phyloP scores from a whole-genome alignment of 30 jellyfish, hydroid and myxozoan genomes.

The Turritopsis rubra region DNA sequence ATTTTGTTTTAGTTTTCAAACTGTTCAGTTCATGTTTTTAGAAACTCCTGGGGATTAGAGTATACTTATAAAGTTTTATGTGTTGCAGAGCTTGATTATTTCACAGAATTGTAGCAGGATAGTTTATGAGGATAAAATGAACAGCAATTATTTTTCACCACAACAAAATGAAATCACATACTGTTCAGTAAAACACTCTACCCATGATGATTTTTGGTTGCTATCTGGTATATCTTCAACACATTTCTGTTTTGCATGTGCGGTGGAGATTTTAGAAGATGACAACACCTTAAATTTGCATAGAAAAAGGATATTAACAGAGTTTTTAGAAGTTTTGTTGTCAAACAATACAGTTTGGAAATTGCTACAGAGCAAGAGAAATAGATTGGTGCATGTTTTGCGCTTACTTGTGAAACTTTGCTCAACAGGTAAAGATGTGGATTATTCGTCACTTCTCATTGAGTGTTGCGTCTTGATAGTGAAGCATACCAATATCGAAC shows the following conservation, averaged over 20 bases:
- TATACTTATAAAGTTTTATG: background rate
- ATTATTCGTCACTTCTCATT: slow-evolving; percentile 28
- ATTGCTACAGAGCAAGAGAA: slow-evolving; percentile 26
- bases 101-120: background rate
- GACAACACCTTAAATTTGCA: slow-evolving; percentile 32
- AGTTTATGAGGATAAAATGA: background rate
- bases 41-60: background rate
- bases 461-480: slow-evolving; percentile 40
- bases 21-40: no score
- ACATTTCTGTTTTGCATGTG: slow-evolving; percentile 72
- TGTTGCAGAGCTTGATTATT: background rate
- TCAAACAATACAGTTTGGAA: slow-evolving; percentile 38
- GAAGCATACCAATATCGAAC: slow-evolving; percentile 38
- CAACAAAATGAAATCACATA: slow-evolving; percentile 13
- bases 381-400: slow-evolving; percentile 35
- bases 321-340: slow-evolving; percentile 39
- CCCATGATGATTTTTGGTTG: slow-evolving; percentile 64
- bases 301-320: slow-evolving; percentile 52
- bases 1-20: background rate
- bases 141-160: background rate
- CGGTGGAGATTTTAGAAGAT: slow-evolving; percentile 63
- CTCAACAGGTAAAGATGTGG: slow-evolving; percentile 35
- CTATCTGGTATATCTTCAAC: slow-evolving; percentile 37
- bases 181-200: slow-evolving; percentile 33
- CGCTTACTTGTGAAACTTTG: slow-evolving; percentile 37